Evolutionary conservation across 2,888 invertebrate genomes (phyloP).

Genomic region (Drosophila algonquin): DNA sequence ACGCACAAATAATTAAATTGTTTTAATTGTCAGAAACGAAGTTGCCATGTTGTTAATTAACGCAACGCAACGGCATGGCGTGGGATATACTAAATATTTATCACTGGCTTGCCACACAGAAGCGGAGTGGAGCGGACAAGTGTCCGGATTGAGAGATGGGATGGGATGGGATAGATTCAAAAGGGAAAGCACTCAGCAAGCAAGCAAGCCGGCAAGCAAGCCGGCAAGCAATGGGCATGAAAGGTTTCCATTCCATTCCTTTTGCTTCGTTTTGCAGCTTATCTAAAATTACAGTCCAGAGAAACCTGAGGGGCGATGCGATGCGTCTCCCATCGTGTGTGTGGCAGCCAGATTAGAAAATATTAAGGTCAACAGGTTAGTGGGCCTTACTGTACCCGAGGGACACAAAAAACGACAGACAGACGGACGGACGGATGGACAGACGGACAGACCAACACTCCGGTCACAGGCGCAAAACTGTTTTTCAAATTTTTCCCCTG

Average conservation of each 20-base stretch:
- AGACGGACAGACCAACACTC: conserved; percentile 6
- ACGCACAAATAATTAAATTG: conserved; percentile 75
- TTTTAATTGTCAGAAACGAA: conserved; percentile 68
- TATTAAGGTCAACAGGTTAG: conserved; percentile 79
- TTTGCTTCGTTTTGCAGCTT: conserved; percentile 68
- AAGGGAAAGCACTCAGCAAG: conserved; percentile 5
- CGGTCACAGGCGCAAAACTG: conserved; percentile 60
- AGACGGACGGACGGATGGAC: no score
- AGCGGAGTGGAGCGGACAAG: conserved; percentile 12
- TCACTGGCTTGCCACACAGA: conserved; percentile 32
- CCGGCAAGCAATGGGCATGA: conserved; percentile 19
- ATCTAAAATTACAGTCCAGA: conserved; percentile 70
- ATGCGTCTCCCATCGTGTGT: conserved; percentile 13
- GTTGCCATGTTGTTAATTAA: conserved; percentile 66
- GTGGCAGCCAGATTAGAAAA: conserved; percentile 74
- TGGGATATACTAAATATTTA: conserved; percentile 37
- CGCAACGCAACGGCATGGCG: not conserved
- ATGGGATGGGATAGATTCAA: not conserved
- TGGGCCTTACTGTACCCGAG: conserved; percentile 72
- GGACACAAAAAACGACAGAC: conserved; percentile 66
- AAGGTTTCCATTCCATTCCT: conserved; percentile 46
- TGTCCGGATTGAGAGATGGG: not conserved
- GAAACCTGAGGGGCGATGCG: conserved; percentile 17
- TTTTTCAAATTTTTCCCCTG: conserved; percentile 60
- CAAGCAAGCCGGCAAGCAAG: conserved; percentile 3